A percentile compares a stretch with the other conserved stretches of the same genome.
Conservation (phyloP, 2,113 vertebrate genomes). For the Dasypus novemcinctus region DNA sequence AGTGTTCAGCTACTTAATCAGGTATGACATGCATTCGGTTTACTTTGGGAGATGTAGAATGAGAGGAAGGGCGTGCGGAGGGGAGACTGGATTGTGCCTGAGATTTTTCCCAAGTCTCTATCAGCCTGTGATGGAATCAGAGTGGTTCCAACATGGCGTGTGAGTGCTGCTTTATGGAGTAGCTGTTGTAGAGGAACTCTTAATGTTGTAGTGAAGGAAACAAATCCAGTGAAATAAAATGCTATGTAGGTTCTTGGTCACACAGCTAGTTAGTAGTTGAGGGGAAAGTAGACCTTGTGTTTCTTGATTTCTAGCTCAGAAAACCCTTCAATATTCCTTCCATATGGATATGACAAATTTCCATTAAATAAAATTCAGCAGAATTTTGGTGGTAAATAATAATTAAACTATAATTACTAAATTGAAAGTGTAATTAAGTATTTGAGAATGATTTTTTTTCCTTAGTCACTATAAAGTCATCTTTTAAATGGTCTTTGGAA, state of each 20-base stretch:
- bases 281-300: neutral
- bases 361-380: neutral
- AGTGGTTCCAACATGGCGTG: neutral
- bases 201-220: neutral
- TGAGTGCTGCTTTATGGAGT: neutral
- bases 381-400: neutral
- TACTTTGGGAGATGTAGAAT: neutral
- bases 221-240: neutral
- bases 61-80: neutral
- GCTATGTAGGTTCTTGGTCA: neutral
- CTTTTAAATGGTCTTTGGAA: neutral
- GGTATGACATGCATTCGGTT: neutral
- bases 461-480: neutral
- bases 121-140: neutral
- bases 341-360: neutral
- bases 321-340: neutral
- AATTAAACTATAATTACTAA: neutral
- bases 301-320: neutral
- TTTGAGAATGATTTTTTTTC: neutral
- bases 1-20: neutral
- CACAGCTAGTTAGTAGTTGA: neutral
- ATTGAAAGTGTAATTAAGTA: neutral
- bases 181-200: neutral
- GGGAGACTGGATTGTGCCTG: neutral
- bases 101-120: neutral